phyloP scores from a whole-genome alignment of 2,888 invertebrate genomes.

The Apoda limacodes region DNA sequence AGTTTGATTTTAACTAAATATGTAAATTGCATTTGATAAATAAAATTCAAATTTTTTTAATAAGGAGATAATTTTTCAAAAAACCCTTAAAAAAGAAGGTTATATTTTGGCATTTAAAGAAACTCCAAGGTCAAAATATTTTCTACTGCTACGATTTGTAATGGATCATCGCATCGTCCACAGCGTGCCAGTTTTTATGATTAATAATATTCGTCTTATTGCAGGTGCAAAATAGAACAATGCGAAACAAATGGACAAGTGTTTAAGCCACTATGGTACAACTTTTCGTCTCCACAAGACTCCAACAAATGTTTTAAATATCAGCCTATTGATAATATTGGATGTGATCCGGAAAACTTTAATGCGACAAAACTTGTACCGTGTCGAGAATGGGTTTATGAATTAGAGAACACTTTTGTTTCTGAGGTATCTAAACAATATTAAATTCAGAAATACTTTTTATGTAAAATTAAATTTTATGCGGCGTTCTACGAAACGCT shows the following conservation, averaged over 20 bases:
- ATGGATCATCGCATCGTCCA: no score
- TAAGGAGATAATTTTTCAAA: no score
- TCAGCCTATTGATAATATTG: constrained; percentile 12
- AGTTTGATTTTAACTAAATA: no score
- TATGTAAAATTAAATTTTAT: constrained; percentile 1
- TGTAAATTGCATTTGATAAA: no score
- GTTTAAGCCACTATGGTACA: constrained; percentile 21
- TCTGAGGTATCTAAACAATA: constrained; percentile 28
- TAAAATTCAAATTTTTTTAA: no score
- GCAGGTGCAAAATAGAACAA: constrained; percentile 25
- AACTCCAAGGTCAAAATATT: no score
- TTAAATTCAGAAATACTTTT: no score
- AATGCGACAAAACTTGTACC: constrained; percentile 19
- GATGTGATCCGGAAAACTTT: constrained; percentile 20
- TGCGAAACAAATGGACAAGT: constrained; percentile 18
- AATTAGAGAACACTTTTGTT: constrained; percentile 23
- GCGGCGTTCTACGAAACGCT: not conserved
- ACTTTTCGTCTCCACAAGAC: constrained; percentile 21
- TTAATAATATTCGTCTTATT: no score
- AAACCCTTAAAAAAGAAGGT: no score
- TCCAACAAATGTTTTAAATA: constrained; percentile 24
- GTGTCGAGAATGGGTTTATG: constrained; percentile 26
- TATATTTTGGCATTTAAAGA: no score
- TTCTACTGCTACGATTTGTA: no score
- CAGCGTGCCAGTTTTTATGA: no score